Evolutionary conservation across 2,797 vertebrate genomes (phyloP).

Genomic region (Neosilurus hyrtlii): DNA sequence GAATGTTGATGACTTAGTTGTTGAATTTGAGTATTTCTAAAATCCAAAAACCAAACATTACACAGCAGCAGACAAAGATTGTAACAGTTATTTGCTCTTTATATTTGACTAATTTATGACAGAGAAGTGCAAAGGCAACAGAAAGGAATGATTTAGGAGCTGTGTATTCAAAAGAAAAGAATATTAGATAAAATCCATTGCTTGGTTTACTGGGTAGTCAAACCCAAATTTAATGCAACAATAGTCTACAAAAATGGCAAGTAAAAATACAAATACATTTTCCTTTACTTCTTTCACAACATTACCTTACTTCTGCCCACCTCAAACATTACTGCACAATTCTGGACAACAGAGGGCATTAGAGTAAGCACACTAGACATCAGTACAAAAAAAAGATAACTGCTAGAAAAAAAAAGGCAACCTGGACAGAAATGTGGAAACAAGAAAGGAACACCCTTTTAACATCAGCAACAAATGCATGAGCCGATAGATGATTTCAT

Average conservation of each 20-base stretch:
- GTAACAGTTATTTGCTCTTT: background rate
- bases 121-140: background rate
- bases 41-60: background rate
- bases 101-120: background rate
- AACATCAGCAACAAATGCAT: slow-evolving; percentile 63
- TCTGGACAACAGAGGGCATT: slow-evolving; percentile 69
- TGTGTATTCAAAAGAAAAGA: background rate
- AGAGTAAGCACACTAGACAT: slow-evolving; percentile 73
- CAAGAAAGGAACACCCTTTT: slow-evolving; percentile 66
- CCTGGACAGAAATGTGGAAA: slow-evolving; percentile 69
- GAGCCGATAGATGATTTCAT: slow-evolving; percentile 61
- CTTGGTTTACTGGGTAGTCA: slow-evolving; percentile 30
- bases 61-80: background rate
- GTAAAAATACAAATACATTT: slow-evolving; percentile 46
- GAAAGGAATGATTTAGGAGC: background rate
- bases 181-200: slow-evolving; percentile 1
- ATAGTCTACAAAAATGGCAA: slow-evolving; percentile 46
- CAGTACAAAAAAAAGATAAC: slow-evolving; percentile 69
- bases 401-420: slow-evolving; percentile 73
- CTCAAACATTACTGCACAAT: slow-evolving; percentile 60
- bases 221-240: slow-evolving; percentile 49
- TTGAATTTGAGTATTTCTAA: background rate
- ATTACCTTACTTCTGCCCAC: slow-evolving; percentile 50
- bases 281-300: slow-evolving; percentile 54
- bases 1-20: background rate